These are phyloP conservation scores for Rotaria socialis DNA, from an alignment of 2,888 invertebrate genomes.

Conservation along the genomic window DNA sequence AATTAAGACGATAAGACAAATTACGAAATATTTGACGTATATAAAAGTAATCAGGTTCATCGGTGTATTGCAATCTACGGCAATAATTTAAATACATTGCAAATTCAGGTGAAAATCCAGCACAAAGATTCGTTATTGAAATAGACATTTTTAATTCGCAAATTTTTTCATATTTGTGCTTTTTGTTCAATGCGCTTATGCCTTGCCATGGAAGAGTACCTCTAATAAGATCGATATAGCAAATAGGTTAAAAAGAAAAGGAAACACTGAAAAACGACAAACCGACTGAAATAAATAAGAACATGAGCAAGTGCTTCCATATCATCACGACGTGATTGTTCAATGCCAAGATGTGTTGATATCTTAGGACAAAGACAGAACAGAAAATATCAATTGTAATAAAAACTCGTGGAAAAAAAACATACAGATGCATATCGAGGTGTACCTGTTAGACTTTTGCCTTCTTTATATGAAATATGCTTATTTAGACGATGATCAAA, in stretches of 20 bases:
- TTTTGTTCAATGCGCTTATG: constrained; percentile 1
- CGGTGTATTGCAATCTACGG: not conserved
- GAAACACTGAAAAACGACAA: not conserved
- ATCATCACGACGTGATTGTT: constrained; percentile 36
- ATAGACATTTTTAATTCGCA: constrained; percentile 27
- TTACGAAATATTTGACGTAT: constrained; percentile 21
- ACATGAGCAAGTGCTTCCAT: constrained; percentile 31
- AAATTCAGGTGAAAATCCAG: constrained; percentile 3
- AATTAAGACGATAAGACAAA: constrained; percentile 11
- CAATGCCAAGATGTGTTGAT: constrained; percentile 16
- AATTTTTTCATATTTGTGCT: not conserved
- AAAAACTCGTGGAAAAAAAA: not conserved
- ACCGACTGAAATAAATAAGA: constrained; percentile 33
- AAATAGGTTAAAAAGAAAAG: not conserved
- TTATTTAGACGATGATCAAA: constrained; percentile 25
- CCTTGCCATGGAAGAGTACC: constrained; percentile 18
- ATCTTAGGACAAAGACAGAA: not conserved
- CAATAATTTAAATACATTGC: constrained; percentile 12
- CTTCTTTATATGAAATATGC: constrained; percentile 6
- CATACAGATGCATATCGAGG: constrained; percentile 17
- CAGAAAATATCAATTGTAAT: not conserved
- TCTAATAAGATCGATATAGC: not conserved
- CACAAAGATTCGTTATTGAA: not conserved
- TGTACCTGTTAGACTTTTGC: constrained; percentile 33
- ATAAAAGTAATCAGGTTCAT: constrained; percentile 26